Base-by-base conservation (phyloP, 2,888 invertebrate species). In the Adineta ricciae region DNA sequence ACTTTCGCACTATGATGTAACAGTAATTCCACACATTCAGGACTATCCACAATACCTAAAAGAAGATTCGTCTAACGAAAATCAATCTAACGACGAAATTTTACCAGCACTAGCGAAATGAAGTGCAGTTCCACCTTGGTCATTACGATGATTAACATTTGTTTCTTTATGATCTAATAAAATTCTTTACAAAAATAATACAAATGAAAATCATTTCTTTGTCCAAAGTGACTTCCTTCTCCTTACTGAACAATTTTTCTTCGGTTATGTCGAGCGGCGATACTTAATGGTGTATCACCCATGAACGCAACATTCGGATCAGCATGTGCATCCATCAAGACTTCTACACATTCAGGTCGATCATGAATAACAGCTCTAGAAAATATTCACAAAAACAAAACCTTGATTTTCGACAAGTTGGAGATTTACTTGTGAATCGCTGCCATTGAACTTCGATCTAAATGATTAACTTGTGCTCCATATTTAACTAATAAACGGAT, bases 61-160 rank as follows among this genome's bases (percentile, higher is more conserved):
- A 41, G 24, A 21, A 36, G 3, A 83, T 41, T 36, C 1, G 41
- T 41, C 41, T n/a, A 14, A 36, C n/a, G n/a, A 27, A 32, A 21
- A n/a, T n/a, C n/a, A n/a, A n/a, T n/a, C 14, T 11, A 83, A 83
- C 19, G 38, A 84, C 19, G 16, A 56, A 24, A 41, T 21, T 5
- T 24, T n/a, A 78, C 84, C 86, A 14, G 86, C 86, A 84, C 83
- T 82, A 4, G 86, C 86, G 78, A 84, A 86, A 83, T 86, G 86
- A 32, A 86, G 64, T 56, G 86, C 83, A 24, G 86, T 86, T 32
- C 86, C 86, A 49, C 86, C 86, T 83, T 86, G 86, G 73, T 86
- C 86, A 52, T 86, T 86, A 73, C 82, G 84, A 72, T 84, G 84
- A 46, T 84, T 86, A n/a, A 86, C 83, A 72, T 86, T 86, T 21